phyloP scores from a whole-genome alignment of 2,797 vertebrate species.

The Scarus forsteni region DNA sequence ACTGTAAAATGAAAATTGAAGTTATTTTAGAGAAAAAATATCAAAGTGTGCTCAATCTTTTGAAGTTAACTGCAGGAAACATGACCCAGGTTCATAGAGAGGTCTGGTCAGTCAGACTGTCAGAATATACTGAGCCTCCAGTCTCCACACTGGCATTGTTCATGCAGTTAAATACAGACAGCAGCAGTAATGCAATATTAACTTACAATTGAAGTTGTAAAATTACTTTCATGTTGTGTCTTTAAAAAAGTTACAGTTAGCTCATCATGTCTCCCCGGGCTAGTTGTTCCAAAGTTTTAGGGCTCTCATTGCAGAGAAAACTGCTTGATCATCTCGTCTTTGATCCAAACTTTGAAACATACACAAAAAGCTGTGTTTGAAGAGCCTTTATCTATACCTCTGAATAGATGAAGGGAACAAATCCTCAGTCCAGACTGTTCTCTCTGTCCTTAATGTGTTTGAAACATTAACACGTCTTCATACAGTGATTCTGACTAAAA shows the following conservation, averaged over 20 bases:
- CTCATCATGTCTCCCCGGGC: slow-evolving; percentile 47
- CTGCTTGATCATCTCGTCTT: slow-evolving; percentile 60
- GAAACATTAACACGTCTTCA: slow-evolving; percentile 2
- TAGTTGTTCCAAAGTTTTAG: slow-evolving; percentile 45
- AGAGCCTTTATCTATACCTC: slow-evolving; percentile 19
- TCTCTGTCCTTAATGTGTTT: slow-evolving; percentile 19
- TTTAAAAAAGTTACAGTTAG: slow-evolving; percentile 46
- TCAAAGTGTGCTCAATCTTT: neutral
- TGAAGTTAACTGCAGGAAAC: neutral
- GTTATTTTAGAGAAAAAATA: neutral
- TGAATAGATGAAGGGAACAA: slow-evolving; percentile 18
- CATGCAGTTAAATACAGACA: neutral
- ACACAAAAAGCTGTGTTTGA: slow-evolving; percentile 36
- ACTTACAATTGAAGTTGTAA: slow-evolving; percentile 18
- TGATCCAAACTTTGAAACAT: slow-evolving; percentile 55
- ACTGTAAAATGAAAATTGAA: neutral
- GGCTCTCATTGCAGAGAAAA: slow-evolving; percentile 23
- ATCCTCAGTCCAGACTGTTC: neutral
- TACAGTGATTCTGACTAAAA: neutral
- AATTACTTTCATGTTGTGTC: slow-evolving; percentile 39
- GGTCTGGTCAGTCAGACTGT: neutral
- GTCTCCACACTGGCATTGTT: neutral
- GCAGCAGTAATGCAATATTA: neutral
- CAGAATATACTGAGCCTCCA: neutral
- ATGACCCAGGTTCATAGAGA: neutral